Evolutionary conservation across 2,888 invertebrate species (phyloP).

Genomic region (Andrena bicolor): DNA sequence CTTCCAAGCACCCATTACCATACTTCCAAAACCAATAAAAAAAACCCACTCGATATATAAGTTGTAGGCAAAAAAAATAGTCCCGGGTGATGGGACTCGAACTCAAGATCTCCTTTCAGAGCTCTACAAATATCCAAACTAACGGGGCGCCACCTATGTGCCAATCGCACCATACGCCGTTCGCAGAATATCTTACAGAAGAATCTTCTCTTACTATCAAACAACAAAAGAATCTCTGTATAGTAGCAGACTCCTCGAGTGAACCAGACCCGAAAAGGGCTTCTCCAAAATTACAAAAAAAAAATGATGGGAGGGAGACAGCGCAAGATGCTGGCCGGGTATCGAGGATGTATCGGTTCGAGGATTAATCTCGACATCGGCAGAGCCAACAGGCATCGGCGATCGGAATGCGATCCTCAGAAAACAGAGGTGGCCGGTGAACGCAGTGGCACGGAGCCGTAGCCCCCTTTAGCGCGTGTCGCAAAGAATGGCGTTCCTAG

Average conservation of each 20-base stretch:
- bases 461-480: slow-evolving; percentile 78
- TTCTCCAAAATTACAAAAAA: not conserved
- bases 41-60: no score
- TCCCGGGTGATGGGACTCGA: no score
- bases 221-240: not conserved
- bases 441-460: slow-evolving; percentile 62
- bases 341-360: slow-evolving; percentile 30
- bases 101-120: no score
- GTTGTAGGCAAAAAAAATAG: no score
- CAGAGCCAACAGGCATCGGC: slow-evolving; percentile 30
- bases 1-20: no score
- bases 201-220: not conserved
- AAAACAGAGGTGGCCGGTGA: slow-evolving; percentile 66
- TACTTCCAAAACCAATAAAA: no score
- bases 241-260: not conserved
- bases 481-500: slow-evolving; percentile 82
- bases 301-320: not conserved
- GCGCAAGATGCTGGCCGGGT: not conserved
- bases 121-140: no score
- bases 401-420: slow-evolving; percentile 70
- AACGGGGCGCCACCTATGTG: no score
- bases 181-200: no score
- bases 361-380: slow-evolving; percentile 51
- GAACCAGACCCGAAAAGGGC: not conserved
- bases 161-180: no score